Percentiles rank a stretch among this genome's conserved stretches.
phyloP scores from a whole-genome alignment of 1,140 invertebrate species.

The Chironomus tepperi region DNA sequence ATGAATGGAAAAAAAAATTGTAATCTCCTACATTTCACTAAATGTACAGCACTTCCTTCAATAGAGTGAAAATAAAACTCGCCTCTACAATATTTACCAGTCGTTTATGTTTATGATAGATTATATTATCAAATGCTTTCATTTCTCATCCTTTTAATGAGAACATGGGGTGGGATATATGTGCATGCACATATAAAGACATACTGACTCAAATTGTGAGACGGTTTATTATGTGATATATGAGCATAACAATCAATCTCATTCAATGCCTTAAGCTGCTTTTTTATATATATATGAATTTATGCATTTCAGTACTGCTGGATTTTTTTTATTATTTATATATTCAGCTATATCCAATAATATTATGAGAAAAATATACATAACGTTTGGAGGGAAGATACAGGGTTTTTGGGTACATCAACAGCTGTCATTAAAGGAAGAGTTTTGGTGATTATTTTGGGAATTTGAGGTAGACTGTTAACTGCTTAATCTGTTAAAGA shows the following conservation, averaged over 20 bases:
- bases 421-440: too few relatives aligned
- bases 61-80: not conserved
- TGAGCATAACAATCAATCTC: not conserved
- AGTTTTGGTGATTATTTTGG: too few relatives aligned
- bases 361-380: too few relatives aligned
- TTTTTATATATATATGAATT: not conserved
- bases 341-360: too few relatives aligned
- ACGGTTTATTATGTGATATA: not conserved
- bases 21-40: not conserved
- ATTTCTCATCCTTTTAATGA: not conserved
- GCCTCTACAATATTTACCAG: not conserved
- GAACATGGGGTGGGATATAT: not conserved
- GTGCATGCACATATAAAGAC: not conserved
- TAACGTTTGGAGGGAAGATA: too few relatives aligned
- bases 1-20: not conserved
- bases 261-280: slow-evolving; percentile 1
- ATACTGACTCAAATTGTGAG: not conserved
- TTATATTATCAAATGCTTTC: not conserved
- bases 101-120: not conserved
- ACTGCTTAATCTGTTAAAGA: too few relatives aligned
- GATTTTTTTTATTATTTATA: too few relatives aligned
- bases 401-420: too few relatives aligned
- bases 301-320: not conserved
- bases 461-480: too few relatives aligned
- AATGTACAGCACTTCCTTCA: not conserved